Evolutionary conservation across 2,113 vertebrate species (phyloP).

Genomic region (Chaetops frenatus): DNA sequence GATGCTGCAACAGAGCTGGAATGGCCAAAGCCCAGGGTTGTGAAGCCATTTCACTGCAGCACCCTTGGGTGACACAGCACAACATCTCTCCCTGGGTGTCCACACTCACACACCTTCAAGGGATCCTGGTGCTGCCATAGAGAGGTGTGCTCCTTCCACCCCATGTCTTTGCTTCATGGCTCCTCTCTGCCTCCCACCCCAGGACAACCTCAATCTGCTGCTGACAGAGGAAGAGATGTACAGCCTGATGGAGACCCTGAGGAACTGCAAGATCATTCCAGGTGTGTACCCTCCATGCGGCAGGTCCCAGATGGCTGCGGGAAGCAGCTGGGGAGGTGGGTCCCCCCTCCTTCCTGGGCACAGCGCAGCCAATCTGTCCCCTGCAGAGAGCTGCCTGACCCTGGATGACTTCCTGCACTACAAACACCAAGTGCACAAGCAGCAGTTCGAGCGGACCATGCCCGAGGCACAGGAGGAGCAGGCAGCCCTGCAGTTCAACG

Average conservation of each 20-base stretch:
- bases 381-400: slow-evolving; percentile 84
- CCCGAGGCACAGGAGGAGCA: slow-evolving; percentile 84
- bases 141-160: rapidly evolving
- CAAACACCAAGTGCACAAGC: slow-evolving; percentile 88
- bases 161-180: background rate
- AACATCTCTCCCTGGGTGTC: rapidly evolving
- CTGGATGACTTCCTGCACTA: slow-evolving; percentile 91
- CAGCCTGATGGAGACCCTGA: slow-evolving; percentile 88
- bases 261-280: slow-evolving; percentile 89
- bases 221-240: slow-evolving; percentile 97
- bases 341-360: background rate
- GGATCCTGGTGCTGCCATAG: rapidly evolving
- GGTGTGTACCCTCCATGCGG: slow-evolving; percentile 46
- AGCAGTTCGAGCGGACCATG: slow-evolving; percentile 80
- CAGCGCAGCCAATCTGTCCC: background rate
- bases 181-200: background rate
- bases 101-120: rapidly evolving
- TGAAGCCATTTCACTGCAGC: background rate
- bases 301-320: rapidly evolving
- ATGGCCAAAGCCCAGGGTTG: rapidly evolving
- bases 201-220: slow-evolving; percentile 95
- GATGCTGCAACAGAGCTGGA: background rate
- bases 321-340: background rate
- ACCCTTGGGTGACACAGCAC: background rate
- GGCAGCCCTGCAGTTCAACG: slow-evolving; percentile 83